phyloP scores from a whole-genome alignment of 92 coral and sea anemone species.

The Porites evermanni region DNA sequence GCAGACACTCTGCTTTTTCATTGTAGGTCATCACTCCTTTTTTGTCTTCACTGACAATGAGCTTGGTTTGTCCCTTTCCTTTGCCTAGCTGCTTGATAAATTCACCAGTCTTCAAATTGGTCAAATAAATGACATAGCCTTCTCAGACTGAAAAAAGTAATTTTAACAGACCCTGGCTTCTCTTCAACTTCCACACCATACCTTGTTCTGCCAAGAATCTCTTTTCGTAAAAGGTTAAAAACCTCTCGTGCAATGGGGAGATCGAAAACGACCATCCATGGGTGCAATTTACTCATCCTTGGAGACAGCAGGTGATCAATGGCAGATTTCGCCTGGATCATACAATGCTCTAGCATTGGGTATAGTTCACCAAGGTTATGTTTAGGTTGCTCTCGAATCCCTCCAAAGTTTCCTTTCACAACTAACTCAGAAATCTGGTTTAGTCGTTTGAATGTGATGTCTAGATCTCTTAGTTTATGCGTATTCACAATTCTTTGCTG shows the following conservation, averaged over 20 bases:
- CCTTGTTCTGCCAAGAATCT: constrained; percentile 42
- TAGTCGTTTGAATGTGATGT: not conserved
- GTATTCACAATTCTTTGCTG: not conserved
- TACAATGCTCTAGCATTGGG: constrained; percentile 47
- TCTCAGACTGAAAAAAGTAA: constrained; percentile 53
- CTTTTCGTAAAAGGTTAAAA: constrained; percentile 32
- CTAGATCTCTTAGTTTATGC: not conserved
- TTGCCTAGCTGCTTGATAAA: constrained; percentile 48
- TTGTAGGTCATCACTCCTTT: constrained; percentile 55
- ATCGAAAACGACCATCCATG: constrained; percentile 51
- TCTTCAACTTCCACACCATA: constrained; percentile 60
- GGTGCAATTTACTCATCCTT: constrained; percentile 52
- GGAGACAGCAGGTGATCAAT: constrained; percentile 34
- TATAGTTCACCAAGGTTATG: constrained; percentile 32
- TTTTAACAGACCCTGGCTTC: constrained; percentile 29
- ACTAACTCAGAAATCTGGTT: constrained; percentile 31
- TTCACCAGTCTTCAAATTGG: constrained; percentile 41
- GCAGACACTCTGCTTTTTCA: constrained; percentile 38
- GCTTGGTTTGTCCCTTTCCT: constrained; percentile 39
- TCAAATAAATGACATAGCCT: constrained; percentile 43
- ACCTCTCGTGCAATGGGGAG: constrained; percentile 41
- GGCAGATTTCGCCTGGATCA: constrained; percentile 49
- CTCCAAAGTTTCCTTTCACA: constrained; percentile 43
- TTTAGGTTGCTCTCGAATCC: constrained; percentile 44
- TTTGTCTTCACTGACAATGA: constrained; percentile 39